Conservation (phyloP, 2,797 vertebrate species). For the Anguilla obscura region DNA sequence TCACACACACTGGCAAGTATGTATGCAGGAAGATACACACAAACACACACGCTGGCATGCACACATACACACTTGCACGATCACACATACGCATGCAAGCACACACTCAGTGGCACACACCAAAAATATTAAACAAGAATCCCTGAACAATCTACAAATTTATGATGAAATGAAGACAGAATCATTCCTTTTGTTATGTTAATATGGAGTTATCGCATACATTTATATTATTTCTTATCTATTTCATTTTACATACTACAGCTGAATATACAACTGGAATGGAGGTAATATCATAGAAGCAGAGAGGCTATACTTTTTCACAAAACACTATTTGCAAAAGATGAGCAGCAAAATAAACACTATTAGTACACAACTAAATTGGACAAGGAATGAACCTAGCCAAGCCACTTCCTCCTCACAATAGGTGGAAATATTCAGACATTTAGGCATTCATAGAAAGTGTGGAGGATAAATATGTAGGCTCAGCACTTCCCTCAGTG, state of each 20-base stretch:
- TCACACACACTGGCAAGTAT: constrained; percentile 9
- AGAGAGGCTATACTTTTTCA: not conserved
- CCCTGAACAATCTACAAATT: not conserved
- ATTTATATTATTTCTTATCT: not conserved
- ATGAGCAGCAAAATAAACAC: not conserved
- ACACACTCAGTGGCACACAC: not conserved
- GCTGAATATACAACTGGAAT: not conserved
- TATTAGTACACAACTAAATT: not conserved
- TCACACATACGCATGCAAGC: not conserved
- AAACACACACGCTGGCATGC: not conserved
- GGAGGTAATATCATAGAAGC: not conserved
- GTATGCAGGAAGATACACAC: not conserved
- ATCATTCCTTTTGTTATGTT: constrained; percentile 2
- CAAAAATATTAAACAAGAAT: not conserved
- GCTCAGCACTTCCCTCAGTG: not conserved
- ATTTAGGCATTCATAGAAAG: not conserved
- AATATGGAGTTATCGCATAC: not conserved
- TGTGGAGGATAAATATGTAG: not conserved
- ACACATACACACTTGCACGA: not conserved
- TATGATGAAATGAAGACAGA: not conserved
- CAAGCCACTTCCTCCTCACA: not conserved
- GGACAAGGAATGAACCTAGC: not conserved
- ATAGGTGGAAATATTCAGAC: constrained; percentile 3
- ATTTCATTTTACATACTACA: not conserved
- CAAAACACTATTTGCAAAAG: not conserved